phyloP scores from a whole-genome alignment of 2,797 vertebrate species.

The Malurus splendens region DNA sequence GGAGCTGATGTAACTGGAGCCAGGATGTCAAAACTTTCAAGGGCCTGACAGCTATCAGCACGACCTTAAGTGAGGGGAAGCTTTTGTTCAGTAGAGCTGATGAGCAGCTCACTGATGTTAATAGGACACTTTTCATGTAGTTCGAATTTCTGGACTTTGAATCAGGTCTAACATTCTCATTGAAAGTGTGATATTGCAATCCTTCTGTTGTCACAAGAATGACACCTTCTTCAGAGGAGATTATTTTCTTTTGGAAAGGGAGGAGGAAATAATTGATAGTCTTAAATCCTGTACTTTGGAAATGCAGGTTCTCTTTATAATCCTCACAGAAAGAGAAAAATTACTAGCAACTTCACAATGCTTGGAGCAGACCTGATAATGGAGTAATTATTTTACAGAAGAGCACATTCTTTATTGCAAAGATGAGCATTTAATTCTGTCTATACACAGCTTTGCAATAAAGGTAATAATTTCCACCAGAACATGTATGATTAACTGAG shows the following conservation, averaged over 20 bases:
- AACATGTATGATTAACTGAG: conserved; percentile 49
- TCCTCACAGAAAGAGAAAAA: conserved; percentile 28
- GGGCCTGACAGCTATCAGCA: not conserved
- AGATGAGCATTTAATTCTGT: conserved; percentile 48
- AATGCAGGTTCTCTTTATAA: conserved; percentile 47
- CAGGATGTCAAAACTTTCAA: not conserved
- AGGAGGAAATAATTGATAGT: conserved; percentile 50
- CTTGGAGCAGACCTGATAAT: conserved; percentile 28
- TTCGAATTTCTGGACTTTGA: not conserved
- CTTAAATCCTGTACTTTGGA: conserved; percentile 29
- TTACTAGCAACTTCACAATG: conserved; percentile 45
- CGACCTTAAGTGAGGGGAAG: not conserved
- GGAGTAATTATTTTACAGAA: conserved; percentile 56
- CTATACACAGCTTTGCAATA: conserved; percentile 39
- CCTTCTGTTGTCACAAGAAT: conserved; percentile 21
- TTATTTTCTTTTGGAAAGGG: conserved; percentile 47
- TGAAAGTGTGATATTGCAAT: conserved; percentile 42
- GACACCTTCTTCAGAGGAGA: conserved; percentile 29
- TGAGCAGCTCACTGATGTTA: conserved; percentile 4
- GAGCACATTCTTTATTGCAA: conserved; percentile 43
- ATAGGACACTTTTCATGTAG: conserved; percentile 6
- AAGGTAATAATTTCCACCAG: conserved; percentile 49
- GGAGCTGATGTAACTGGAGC: not conserved
- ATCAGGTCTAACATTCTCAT: not conserved
- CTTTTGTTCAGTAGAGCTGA: conserved; percentile 28